phyloP scores from a whole-genome alignment of 2,113 vertebrate genomes.

The Microcebus tavaratra region DNA sequence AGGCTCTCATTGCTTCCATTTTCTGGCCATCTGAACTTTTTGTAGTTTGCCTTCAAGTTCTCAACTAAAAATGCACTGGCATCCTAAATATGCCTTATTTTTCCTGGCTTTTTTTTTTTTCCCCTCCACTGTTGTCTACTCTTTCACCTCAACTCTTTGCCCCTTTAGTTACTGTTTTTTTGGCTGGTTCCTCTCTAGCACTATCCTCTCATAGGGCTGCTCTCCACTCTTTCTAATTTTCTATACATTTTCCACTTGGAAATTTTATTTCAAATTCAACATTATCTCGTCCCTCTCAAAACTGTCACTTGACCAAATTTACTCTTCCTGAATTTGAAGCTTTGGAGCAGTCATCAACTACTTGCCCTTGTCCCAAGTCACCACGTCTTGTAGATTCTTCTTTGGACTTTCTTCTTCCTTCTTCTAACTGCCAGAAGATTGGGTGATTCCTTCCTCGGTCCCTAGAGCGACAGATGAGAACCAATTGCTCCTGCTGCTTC shows the following conservation, averaged over 20 bases:
- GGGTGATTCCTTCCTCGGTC: neutral
- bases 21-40: neutral
- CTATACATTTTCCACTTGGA: neutral
- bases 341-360: neutral
- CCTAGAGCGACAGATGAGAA: neutral
- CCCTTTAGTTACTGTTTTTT: neutral
- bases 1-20: neutral
- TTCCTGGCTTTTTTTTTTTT: neutral
- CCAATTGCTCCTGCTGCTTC: neutral
- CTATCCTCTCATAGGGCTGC: neutral
- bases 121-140: neutral
- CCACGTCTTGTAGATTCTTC: neutral
- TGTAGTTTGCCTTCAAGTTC: neutral
- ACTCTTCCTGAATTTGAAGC: neutral
- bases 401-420: neutral
- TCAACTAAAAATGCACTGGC: neutral
- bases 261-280: neutral
- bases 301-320: neutral
- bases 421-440: neutral
- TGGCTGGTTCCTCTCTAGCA: neutral
- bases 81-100: neutral
- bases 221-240: neutral
- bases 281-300: neutral
- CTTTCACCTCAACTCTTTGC: neutral
- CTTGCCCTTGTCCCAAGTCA: neutral